Evolutionary conservation across 1,140 invertebrate species (phyloP).

Genomic region (Halesus radiatus): DNA sequence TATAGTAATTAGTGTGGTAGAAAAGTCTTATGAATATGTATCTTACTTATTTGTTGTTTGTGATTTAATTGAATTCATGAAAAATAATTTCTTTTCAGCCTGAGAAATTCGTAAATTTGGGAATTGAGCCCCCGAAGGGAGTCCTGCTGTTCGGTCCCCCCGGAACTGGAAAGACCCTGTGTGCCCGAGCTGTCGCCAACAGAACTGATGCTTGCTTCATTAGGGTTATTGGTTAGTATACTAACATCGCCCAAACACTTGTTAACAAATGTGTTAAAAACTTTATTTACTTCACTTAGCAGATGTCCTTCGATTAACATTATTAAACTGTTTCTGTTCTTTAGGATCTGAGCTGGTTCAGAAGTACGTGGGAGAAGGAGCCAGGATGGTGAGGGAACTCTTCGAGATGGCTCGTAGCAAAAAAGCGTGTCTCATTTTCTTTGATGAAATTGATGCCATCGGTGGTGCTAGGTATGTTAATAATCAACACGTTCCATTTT

Average conservation of each 20-base stretch:
- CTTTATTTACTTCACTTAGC: no score
- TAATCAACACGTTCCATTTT: background rate
- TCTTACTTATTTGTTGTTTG: no score
- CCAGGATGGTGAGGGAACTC: constrained; percentile 98
- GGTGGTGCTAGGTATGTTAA: constrained; percentile 86
- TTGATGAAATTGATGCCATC: constrained; percentile 99
- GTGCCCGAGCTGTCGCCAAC: constrained; percentile 97
- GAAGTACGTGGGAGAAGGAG: constrained; percentile 99
- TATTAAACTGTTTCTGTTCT: no score
- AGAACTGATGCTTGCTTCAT: constrained; percentile 99
- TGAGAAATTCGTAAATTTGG: constrained; percentile 98
- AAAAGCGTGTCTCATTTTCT: constrained; percentile 99
- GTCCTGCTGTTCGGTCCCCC: constrained; percentile 98
- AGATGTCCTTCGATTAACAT: no score
- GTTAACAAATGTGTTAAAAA: no score
- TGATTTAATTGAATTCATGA: constrained; percentile 43
- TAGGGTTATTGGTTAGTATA: constrained; percentile 98
- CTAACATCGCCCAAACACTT: no score
- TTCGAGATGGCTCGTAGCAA: constrained; percentile 99
- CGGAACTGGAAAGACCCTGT: constrained; percentile 96
- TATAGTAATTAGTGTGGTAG: no score
- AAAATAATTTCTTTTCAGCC: constrained; percentile 77
- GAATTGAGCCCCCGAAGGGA: constrained; percentile 99
- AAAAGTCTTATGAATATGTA: no score
- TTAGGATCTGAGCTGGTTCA: constrained; percentile 77